Percentiles rank a stretch among this genome's conserved stretches.
Evolutionary conservation across 2,888 invertebrate genomes (phyloP).

Genomic region (Nemoura dubitans): DNA sequence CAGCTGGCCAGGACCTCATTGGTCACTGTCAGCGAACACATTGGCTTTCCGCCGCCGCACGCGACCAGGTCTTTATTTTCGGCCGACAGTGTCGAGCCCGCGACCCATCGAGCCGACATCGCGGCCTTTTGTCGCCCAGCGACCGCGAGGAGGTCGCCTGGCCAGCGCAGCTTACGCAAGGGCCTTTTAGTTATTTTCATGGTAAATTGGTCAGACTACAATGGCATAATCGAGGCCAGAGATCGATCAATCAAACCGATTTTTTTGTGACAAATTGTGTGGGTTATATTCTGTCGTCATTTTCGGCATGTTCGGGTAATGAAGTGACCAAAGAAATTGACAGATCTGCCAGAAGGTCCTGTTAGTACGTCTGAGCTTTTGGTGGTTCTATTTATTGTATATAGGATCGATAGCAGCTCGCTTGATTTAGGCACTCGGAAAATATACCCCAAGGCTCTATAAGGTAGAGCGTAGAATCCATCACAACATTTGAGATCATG

Average conservation of each 20-base stretch:
- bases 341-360: background rate
- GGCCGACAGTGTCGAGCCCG: background rate
- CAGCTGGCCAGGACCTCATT: background rate
- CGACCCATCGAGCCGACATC: background rate
- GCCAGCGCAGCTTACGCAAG: background rate
- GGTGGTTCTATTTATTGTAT: no score
- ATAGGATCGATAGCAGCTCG: no score
- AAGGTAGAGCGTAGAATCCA: no score
- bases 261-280: background rate
- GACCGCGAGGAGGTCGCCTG: no score
- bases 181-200: background rate
- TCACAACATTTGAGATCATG: no score
- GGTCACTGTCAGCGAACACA: background rate
- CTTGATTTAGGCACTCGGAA: no score
- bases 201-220: background rate
- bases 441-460: no score
- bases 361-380: no score
- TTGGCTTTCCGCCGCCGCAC: background rate
- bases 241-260: background rate
- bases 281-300: background rate
- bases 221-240: background rate
- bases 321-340: background rate
- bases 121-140: no score
- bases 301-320: background rate
- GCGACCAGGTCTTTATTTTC: background rate